Percentiles rank a stretch among this genome's conserved stretches.
Conservation (phyloP, 2,113 vertebrate genomes). For the Ifrita kowaldi region DNA sequence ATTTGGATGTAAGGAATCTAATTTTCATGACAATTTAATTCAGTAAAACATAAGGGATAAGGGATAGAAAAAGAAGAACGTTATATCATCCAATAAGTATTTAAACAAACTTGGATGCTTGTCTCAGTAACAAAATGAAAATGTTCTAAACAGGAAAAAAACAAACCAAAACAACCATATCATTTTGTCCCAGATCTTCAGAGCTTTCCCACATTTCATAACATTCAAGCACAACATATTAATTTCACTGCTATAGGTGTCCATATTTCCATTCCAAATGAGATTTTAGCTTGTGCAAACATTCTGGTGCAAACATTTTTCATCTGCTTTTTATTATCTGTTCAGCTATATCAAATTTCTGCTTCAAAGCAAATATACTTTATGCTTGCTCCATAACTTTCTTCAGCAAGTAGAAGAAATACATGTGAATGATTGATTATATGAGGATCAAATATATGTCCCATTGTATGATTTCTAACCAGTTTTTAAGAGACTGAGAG, state of each 20-base stretch:
- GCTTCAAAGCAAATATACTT: not conserved
- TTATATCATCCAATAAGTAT: not conserved
- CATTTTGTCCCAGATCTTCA: not conserved
- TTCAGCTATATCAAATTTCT: not conserved
- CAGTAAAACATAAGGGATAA: not conserved
- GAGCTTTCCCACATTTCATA: not conserved
- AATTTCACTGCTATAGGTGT: not conserved
- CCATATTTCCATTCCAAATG: not conserved
- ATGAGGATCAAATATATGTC: not conserved
- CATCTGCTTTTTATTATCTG: not conserved
- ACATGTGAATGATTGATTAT: constrained; percentile 10
- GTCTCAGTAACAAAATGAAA: not conserved
- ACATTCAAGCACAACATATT: not conserved
- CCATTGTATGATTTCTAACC: not conserved
- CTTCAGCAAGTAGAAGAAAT: not conserved
- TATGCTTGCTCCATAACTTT: not conserved
- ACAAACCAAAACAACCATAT: rapidly evolving
- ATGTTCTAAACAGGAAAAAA: not conserved
- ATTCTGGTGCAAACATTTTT: not conserved
- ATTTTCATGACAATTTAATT: not conserved
- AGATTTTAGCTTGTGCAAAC: not conserved
- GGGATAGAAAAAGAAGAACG: not conserved
- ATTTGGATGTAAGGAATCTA: not conserved
- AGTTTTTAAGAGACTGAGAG: constrained; percentile 20
- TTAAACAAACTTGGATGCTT: not conserved